Evolutionary conservation across 2,888 invertebrate genomes (phyloP), one percentile per base, ranked within the genome.

Genomic region (Tetranychus piercei): DNA sequence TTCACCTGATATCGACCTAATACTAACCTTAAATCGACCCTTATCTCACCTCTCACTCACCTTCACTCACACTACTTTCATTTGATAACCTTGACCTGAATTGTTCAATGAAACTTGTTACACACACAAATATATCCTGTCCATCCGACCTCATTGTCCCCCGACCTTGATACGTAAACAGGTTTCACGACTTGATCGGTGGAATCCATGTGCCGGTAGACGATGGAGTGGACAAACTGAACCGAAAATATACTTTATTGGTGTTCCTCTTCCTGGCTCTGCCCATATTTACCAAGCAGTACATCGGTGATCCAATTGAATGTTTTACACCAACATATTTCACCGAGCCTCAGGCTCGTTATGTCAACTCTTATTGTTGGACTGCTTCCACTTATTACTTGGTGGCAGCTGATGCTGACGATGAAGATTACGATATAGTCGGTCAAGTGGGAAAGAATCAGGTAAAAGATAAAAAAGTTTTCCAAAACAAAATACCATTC

Each of bases 291-390:
- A 82, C 83, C 73, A 82, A 84, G 77, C 84, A 84, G 80, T 84
- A 84, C 78, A 82, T 83, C 69, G 84, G 84, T 9, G 81, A 82
- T 76, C 83, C 83, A 11, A 84, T 84, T 71, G 83, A 84, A 78
- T 84, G 84, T 78, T 84, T 81, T 78, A 80, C 81, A n/a, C 81
- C 81, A 18, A 80, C 80, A 34, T 81, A 80, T 76, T 81, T 81
- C 78, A 81, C 80, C 66, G 82, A 81, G 77, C 78, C 81, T 69
- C 79, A 82, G 77, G 79, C 81, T 20, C 78, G 80, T 44, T 81
- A 80, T 74, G 80, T 81, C 43, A 81, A 81, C 75, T 79, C 80
- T n/a, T 81, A 80, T 78, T 82, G 82, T 77, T 82, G 82, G 82
- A 82, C 82, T 15, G 80, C 81, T 11, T 81, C 81, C 77, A 82